Evolutionary conservation across 2,888 invertebrate species (phyloP).

Genomic region (Mimachlamys varia): DNA sequence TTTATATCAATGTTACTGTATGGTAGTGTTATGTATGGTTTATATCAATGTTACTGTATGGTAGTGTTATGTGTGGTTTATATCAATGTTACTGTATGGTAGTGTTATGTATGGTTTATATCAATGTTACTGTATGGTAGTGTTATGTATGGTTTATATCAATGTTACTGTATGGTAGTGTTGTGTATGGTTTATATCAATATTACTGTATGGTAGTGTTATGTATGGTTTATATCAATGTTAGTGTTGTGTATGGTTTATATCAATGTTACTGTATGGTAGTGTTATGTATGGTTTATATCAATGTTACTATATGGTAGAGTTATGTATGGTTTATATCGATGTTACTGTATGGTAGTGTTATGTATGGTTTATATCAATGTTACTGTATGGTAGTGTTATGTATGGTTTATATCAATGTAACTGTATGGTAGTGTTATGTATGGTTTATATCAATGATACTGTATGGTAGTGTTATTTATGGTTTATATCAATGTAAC

Average conservation of each 20-base stretch:
- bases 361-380: not conserved
- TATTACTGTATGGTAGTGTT: not conserved
- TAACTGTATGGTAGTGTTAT: not conserved
- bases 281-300: not conserved
- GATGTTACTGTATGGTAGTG: not conserved
- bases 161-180: not conserved
- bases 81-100: not conserved
- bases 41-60: not conserved
- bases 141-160: not conserved
- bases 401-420: too few relatives aligned
- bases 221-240: too few relatives aligned
- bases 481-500: too few relatives aligned
- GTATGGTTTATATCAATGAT: too few relatives aligned
- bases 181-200: not conserved
- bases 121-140: not conserved
- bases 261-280: not conserved
- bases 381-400: not conserved
- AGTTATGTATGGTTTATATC: not conserved
- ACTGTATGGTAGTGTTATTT: not conserved
- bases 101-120: not conserved
- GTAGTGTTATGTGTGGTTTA: not conserved
- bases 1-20: not conserved
- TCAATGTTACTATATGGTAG: not conserved
- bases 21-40: not conserved
- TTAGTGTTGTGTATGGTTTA: not conserved